These are phyloP conservation scores for Tipula unca DNA, from an alignment of 2,888 invertebrate species.

Conservation along the genomic window DNA sequence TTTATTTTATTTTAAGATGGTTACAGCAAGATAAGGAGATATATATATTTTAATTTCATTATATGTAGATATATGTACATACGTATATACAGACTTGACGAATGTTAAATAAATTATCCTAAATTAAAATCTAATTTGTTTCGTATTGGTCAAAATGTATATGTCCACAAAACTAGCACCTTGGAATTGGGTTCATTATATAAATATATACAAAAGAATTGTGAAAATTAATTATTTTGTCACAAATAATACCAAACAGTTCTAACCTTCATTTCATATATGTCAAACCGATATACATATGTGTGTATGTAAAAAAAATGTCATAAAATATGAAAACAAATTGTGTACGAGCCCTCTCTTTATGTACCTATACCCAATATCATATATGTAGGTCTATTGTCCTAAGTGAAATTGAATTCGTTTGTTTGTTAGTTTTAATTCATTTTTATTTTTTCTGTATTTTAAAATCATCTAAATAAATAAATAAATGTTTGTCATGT, in stretches of 20 bases:
- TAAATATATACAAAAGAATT: background rate
- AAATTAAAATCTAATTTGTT: slow-evolving; percentile 8
- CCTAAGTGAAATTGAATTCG: background rate
- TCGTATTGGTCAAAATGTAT: background rate
- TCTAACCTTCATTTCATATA: background rate
- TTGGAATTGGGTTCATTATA: background rate
- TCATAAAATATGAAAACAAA: background rate
- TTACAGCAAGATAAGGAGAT: background rate
- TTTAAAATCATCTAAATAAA: background rate
- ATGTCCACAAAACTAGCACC: background rate
- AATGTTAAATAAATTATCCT: background rate
- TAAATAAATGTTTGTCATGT: background rate
- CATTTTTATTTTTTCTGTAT: background rate
- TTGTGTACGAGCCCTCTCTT: background rate
- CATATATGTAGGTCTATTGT: background rate
- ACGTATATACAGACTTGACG: background rate
- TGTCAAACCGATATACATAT: background rate
- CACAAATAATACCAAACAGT: background rate
- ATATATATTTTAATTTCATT: background rate
- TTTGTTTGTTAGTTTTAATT: background rate
- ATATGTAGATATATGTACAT: background rate
- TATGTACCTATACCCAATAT: too few species aligned
- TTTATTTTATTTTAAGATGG: background rate
- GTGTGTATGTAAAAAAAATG: background rate
- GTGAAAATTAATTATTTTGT: background rate